These are phyloP conservation scores for Toxotes lorentzi DNA, from an alignment of 2,797 vertebrate species.

Conservation along the genomic window DNA sequence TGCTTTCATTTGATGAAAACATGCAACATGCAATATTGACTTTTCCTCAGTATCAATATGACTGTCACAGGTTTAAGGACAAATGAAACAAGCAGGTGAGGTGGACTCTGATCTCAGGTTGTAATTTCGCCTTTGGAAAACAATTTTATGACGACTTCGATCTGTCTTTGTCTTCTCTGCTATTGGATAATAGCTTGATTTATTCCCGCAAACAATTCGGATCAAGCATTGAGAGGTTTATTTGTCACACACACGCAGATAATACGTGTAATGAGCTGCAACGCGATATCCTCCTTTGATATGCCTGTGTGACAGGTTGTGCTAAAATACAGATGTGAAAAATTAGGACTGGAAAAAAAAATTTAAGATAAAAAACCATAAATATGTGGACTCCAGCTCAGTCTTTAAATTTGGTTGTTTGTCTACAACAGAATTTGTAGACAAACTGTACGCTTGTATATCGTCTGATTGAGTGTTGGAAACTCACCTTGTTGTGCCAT, in stretches of 20 bases:
- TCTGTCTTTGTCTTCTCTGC: neutral
- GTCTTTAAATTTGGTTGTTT: too few species aligned
- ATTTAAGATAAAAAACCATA: too few species aligned
- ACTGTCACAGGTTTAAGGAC: neutral
- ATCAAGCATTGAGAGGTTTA: neutral
- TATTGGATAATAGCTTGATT: neutral
- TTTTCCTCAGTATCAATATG: neutral
- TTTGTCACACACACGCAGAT: neutral
- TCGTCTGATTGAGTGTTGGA: neutral
- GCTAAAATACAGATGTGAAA: too few species aligned
- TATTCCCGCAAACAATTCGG: neutral
- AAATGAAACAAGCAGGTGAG: neutral
- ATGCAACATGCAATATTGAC: neutral
- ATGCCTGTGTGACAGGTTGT: too few species aligned
- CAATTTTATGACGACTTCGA: neutral
- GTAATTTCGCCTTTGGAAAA: neutral
- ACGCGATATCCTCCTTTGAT: too few species aligned
- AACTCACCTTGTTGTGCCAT: slow-evolving; percentile 93
- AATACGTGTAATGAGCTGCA: too few species aligned
- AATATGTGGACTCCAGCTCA: too few species aligned
- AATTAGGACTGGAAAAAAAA: too few species aligned
- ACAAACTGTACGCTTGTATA: too few species aligned
- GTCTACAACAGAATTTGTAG: too few species aligned
- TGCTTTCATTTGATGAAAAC: neutral
- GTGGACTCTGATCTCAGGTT: slow-evolving; percentile 11